Evolutionary conservation across 2,888 invertebrate genomes (phyloP).

Genomic region (Coelopa pilipes): DNA sequence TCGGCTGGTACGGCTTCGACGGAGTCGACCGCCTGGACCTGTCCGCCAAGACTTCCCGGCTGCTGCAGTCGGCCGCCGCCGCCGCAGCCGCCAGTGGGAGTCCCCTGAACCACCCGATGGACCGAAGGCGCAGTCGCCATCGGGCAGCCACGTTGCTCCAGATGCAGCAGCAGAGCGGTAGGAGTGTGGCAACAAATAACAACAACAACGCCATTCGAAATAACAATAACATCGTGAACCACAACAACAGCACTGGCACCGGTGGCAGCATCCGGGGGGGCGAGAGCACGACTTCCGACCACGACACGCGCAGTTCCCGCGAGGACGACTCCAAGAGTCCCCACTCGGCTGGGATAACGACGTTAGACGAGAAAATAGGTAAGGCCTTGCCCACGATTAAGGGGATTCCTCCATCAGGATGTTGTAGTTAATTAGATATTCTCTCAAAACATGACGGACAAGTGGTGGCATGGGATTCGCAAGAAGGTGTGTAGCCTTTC

Average conservation of each 20-base stretch:
- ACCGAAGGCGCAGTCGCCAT: constrained; percentile 53
- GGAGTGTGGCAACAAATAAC: constrained; percentile 43
- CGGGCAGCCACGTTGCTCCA: constrained; percentile 47
- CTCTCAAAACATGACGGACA: too few species aligned
- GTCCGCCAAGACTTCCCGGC: constrained; percentile 61
- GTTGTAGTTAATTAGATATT: too few species aligned
- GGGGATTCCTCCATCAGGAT: too few species aligned
- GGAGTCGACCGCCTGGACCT: constrained; percentile 73
- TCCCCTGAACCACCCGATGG: constrained; percentile 45
- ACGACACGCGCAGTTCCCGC: constrained; percentile 64
- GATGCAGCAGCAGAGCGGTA: constrained; percentile 46
- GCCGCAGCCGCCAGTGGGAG: constrained; percentile 44
- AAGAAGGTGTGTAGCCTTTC: too few species aligned
- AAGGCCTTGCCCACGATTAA: too few species aligned
- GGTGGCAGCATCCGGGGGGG: constrained; percentile 47
- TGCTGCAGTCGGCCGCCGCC: constrained; percentile 50
- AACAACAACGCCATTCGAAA: constrained; percentile 38
- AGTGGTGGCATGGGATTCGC: too few species aligned
- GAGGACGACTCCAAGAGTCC: constrained; percentile 67
- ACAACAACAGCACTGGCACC: constrained; percentile 35
- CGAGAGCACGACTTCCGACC: constrained; percentile 64
- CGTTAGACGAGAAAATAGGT: constrained; percentile 64
- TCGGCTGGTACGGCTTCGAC: constrained; percentile 92
- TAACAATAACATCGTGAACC: constrained; percentile 41
- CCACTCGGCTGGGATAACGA: constrained; percentile 57